Base-by-base conservation (phyloP, 2,888 invertebrate species). In the Drosophila pseudotakahashii region DNA sequence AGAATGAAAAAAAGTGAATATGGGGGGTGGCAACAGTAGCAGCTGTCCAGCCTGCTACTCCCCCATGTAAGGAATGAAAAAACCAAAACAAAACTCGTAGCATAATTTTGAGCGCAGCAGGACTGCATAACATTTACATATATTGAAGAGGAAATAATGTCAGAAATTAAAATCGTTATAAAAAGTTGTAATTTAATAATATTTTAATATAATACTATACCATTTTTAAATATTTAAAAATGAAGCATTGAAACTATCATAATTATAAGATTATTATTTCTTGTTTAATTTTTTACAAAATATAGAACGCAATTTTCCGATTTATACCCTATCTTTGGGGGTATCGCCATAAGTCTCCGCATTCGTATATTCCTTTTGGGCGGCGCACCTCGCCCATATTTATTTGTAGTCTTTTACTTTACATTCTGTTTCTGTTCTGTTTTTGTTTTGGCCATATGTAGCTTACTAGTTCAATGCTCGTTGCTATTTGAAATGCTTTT, bases 71-170 rank as follows among this genome's bases (percentile, higher is more conserved):
- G 26, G 26, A 9, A 2, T 7, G n/a, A 34, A 41, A 55, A 45
- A 61, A 41, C 62, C 66, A 75, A 62, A 62, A 53, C 69, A 53
- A 67, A 82, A 79, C 77, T 68, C 67, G 52, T 75, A 74, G 82
- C 81, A 81, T 73, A 77, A 79, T 73, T 77, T 81, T 77, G 52
- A 45, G 73, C 26, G 45, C 7, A 45, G 23, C 26, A 47, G 30
- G 30, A 26, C n/a, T 14, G 13, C 2, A 42, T 11, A 42, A 19
- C 11, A 41, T 41, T 44, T 30, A 66, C 66, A 73, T 64, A 73
- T 60, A 68, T 19, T 39, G 10, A 19, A 48, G 32, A 41, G 16
- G 3, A 14, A 36, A 9, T 26, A 7, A 13, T 30, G 7, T 7
- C 30, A 7, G 7, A 30, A 30, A 7, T 30, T 30, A 30, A 30